Evolutionary conservation across 2,113 vertebrate species (phyloP).

Genomic region (Ramphastos sulfuratus): DNA sequence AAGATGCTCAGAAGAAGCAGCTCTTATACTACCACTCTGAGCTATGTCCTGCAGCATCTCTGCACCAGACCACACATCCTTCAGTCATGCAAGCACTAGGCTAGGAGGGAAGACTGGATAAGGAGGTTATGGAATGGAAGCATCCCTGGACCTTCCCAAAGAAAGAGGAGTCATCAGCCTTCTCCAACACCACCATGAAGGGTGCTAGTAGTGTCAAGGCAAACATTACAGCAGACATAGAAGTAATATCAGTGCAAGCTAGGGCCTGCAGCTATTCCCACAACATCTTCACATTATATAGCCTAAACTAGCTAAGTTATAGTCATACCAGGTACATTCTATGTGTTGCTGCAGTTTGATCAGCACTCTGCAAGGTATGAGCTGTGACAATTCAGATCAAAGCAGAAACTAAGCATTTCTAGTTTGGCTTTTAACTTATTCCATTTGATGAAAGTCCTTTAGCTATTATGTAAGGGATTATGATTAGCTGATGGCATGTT

Average conservation of each 20-base stretch:
- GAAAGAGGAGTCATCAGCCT: not conserved
- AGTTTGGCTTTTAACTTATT: not conserved
- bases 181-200: not conserved
- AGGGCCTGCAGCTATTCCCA: not conserved
- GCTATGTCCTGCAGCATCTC: not conserved
- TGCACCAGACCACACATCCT: not conserved
- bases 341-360: not conserved
- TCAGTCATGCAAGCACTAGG: not conserved
- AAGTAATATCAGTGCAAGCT: not conserved
- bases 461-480: not conserved
- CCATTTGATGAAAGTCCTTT: not conserved
- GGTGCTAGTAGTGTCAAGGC: not conserved
- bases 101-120: not conserved
- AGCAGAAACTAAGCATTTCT: not conserved
- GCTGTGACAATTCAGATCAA: not conserved
- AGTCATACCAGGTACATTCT: accelerated
- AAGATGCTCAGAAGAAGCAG: not conserved
- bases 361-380: not conserved
- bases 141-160: not conserved
- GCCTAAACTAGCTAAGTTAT: not conserved
- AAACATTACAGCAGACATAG: not conserved
- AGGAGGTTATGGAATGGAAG: not conserved
- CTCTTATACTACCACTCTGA: not conserved
- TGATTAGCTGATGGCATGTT: not conserved
- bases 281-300: not conserved